Evolutionary conservation across 1,140 invertebrate genomes (phyloP).

Genomic region (Aphaenogaster floridana): DNA sequence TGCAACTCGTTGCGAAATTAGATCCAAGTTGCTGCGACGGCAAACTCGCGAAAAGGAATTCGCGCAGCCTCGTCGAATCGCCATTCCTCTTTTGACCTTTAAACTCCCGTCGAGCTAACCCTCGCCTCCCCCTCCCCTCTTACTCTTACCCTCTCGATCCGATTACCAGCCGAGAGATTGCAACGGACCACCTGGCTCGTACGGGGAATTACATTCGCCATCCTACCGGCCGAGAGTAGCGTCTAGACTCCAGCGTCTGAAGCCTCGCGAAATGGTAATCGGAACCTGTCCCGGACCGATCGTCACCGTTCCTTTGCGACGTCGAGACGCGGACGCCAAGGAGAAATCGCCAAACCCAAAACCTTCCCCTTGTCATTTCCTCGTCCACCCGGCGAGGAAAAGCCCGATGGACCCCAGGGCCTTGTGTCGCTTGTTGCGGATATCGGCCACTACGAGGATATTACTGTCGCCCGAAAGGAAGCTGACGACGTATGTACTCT

Average conservation of each 20-base stretch:
- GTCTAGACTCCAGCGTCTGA: conserved; percentile 52
- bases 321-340: conserved; percentile 9
- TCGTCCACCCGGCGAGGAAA: conserved; percentile 49
- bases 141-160: conserved; percentile 58
- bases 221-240: conserved; percentile 25
- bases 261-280: conserved; percentile 78
- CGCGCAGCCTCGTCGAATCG: conserved; percentile 20
- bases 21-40: not conserved
- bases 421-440: conserved; percentile 14
- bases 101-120: conserved; percentile 45
- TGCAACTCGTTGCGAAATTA: conserved; percentile 34
- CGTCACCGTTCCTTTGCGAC: conserved; percentile 71
- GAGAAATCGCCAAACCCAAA: not conserved
- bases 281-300: conserved; percentile 71
- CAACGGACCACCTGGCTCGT: conserved; percentile 73
- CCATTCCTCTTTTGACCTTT: conserved; percentile 50
- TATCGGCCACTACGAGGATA: conserved; percentile 37
- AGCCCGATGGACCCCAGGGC: conserved; percentile 54
- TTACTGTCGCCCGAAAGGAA: conserved; percentile 32
- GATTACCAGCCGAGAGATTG: conserved; percentile 65
- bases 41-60: conserved; percentile 42
- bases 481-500: not conserved
- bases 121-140: not conserved
- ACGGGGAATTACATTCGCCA: conserved; percentile 66
- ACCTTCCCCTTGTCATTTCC: conserved; percentile 35